A percentile compares a stretch with the other conserved stretches of the same genome.
These are phyloP conservation scores for Pachyramphus minor DNA, from an alignment of 2,113 vertebrate genomes.

Conservation along the genomic window DNA sequence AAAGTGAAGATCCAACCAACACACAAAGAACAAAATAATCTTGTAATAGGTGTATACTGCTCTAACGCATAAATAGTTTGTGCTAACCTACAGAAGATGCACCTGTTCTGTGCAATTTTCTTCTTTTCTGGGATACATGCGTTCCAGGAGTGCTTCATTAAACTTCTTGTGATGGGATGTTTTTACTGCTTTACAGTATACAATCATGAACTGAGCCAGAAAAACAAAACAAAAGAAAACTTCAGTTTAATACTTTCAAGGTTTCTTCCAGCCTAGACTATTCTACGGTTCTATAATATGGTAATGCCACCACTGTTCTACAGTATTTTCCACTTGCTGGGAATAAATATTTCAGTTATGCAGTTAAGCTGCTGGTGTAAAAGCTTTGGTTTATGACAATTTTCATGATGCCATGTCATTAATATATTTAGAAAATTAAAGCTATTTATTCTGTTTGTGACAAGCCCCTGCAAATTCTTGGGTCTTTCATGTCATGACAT, in stretches of 20 bases:
- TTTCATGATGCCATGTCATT: neutral
- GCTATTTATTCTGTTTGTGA: neutral
- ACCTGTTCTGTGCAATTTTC: neutral
- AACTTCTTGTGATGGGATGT: neutral
- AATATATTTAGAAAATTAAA: neutral
- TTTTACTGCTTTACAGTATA: neutral
- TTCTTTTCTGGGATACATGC: neutral
- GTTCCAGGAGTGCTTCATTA: neutral
- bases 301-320: neutral
- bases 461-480: neutral
- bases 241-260: neutral
- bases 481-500: neutral
- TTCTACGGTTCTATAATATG: neutral
- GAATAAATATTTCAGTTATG: neutral
- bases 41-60: neutral
- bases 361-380: neutral
- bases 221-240: neutral
- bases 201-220: neutral
- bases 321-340: neutral
- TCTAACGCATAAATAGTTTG: neutral
- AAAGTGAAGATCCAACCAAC: neutral
- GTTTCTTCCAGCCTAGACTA: neutral
- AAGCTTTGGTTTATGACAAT: neutral
- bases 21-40: neutral
- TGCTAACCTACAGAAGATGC: neutral